A percentile compares a stretch with the other conserved stretches of the same genome.
These are phyloP conservation scores for Meteorus colon DNA, from an alignment of 2,888 invertebrate species.

Conservation along the genomic window DNA sequence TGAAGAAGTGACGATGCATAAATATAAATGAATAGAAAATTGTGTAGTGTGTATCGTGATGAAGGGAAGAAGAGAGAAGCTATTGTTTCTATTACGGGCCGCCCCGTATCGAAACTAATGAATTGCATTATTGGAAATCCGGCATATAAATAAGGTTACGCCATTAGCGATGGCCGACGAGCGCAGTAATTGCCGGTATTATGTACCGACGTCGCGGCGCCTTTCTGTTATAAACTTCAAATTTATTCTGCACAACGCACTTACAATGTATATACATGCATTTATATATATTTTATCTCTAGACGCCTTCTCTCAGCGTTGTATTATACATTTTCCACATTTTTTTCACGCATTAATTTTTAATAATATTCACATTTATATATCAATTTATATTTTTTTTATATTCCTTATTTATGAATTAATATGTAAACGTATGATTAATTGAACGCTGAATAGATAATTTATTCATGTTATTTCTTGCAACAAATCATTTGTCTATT, in stretches of 20 bases:
- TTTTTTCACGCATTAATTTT: not conserved
- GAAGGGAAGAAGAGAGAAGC: slow-evolving; percentile 41
- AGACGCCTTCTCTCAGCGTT: no score
- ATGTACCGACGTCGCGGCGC: slow-evolving; percentile 41
- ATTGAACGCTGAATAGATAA: not conserved
- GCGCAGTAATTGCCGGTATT: slow-evolving; percentile 56
- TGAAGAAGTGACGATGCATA: not conserved
- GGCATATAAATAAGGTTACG: slow-evolving; percentile 64
- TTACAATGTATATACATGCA: not conserved
- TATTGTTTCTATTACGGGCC: slow-evolving; percentile 57
- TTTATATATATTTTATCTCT: no score
- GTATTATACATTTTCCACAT: not conserved
- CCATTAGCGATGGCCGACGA: slow-evolving; percentile 53
- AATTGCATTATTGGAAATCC: slow-evolving; percentile 64
- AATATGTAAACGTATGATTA: not conserved
- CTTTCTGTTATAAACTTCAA: slow-evolving; percentile 23
- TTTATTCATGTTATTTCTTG: not conserved
- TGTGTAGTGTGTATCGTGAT: slow-evolving; percentile 14
- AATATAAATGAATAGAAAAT: slow-evolving; percentile 29
- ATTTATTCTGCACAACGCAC: not conserved
- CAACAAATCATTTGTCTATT: not conserved
- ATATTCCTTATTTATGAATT: not conserved
- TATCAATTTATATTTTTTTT: not conserved
- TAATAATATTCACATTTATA: not conserved
- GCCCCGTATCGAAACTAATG: slow-evolving; percentile 57